Evolutionary conservation across 2,797 vertebrate species (phyloP), one percentile per base, ranked within the genome.

Genomic region (Intellagama lesueurii): DNA sequence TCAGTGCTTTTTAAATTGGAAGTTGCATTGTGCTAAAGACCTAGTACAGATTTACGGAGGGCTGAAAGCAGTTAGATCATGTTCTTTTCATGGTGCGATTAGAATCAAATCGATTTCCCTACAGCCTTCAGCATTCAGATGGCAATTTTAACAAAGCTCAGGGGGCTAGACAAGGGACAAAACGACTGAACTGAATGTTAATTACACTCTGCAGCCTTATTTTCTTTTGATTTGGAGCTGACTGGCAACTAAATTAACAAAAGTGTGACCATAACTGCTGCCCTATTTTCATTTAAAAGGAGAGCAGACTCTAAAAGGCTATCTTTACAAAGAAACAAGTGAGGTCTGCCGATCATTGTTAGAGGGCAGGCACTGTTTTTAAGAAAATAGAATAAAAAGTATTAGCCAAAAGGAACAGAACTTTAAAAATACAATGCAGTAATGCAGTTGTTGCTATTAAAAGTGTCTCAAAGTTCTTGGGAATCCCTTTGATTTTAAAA

Each of bases 51-150:
- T 99, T 98, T 99, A 99, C 98, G 98, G 98, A 97, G 98, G 97
- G 97, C 98, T 99, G 98, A 99, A 99, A 99, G 98, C 98, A 99
- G 98, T 99, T 99, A 99, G 99, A 99, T 99, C 98, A 99, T 99
- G 99, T 99, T 99, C 99, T 99, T 99, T 99, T 99, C 99, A 99
- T 99, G 98, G 98, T 99, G 98, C 98, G 98, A 99, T 99, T 99
- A 99, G 98, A 99, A 99, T 99, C 98, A 99, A 99, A 99, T 99
- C 98, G 98, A 99, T 99, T 98, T 98, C 98, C 97, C 98, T 98
- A 97, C 98, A 98, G 97, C 98, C 98, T 97, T 97, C 95, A 97
- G 97, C 97, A 98, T 99, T 98, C 98, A 98, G 98, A 98, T 98
- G 98, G 97, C 97, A 97, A 97, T 96, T 97, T 97, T 96, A 98